Evolutionary conservation across 2,888 invertebrate species (phyloP).

Genomic region (Chironomus riparius): DNA sequence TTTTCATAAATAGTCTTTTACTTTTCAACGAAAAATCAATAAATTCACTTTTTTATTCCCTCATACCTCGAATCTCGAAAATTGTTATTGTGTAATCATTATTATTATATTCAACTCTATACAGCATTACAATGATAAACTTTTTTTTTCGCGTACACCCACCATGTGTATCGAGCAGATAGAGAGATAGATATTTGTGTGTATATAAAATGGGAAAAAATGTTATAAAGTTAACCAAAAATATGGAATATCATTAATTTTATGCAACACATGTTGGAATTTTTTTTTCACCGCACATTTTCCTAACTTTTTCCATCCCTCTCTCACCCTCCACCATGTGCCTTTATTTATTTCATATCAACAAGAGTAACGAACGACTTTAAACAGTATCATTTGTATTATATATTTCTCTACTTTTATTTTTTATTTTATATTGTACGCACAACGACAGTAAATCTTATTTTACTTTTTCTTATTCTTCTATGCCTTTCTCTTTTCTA

Average conservation of each 20-base stretch:
- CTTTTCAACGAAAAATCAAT: background rate
- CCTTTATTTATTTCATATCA: background rate
- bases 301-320: background rate
- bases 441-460: background rate
- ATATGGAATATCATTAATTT: slow-evolving; percentile 25
- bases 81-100: background rate
- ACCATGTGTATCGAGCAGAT: background rate
- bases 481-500: slow-evolving; percentile 1
- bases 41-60: background rate
- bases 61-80: background rate
- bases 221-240: slow-evolving; percentile 13
- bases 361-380: background rate
- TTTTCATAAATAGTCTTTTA: too few species aligned
- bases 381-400: slow-evolving; percentile 20
- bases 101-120: slow-evolving; percentile 2
- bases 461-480: background rate
- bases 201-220: background rate
- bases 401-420: background rate
- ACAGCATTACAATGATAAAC: background rate
- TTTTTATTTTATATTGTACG: background rate
- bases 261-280: slow-evolving; percentile 24
- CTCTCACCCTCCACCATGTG: background rate
- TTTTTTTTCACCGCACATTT: slow-evolving; percentile 4
- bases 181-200: background rate
- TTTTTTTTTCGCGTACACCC: background rate